Evolutionary conservation across 2,113 vertebrate genomes (phyloP).

Genomic region (Nycticorax nycticorax): DNA sequence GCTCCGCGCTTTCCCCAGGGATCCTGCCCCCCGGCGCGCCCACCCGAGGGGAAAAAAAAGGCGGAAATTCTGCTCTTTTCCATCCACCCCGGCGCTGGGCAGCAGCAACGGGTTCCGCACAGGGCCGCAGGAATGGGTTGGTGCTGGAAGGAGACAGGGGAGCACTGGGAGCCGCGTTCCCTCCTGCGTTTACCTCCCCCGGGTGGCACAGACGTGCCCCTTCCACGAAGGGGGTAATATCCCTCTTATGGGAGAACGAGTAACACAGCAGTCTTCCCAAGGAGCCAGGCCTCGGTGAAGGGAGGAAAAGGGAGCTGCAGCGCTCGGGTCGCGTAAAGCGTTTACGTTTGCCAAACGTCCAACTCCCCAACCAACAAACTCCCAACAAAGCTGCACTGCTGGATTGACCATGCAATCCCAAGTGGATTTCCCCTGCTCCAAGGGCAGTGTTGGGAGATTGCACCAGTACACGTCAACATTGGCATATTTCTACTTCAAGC

Average conservation of each 20-base stretch:
- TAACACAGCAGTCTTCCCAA: accelerated
- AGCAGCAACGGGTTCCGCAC: neutral
- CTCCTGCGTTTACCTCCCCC: too few species aligned
- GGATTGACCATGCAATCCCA: accelerated
- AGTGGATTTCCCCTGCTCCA: accelerated
- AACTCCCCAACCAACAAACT: accelerated
- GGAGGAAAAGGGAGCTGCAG: accelerated
- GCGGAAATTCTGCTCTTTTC: neutral
- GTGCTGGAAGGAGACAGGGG: too few species aligned
- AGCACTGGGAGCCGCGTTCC: too few species aligned
- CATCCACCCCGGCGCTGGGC: neutral
- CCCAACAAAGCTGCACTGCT: accelerated
- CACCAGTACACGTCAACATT: accelerated
- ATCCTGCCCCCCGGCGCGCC: accelerated
- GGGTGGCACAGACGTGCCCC: too few species aligned
- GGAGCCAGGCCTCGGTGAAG: neutral
- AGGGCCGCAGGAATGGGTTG: too few species aligned
- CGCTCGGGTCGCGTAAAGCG: accelerated
- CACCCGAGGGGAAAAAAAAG: accelerated
- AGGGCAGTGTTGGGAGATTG: neutral
- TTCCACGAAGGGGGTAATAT: accelerated
- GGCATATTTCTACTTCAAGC: neutral
- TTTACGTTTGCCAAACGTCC: accelerated
- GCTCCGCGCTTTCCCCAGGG: too few species aligned
- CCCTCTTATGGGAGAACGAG: neutral